Evolutionary conservation across 2,113 vertebrate genomes (phyloP), one percentile per base, ranked within the genome.

Genomic region (Dermatemys mawii): DNA sequence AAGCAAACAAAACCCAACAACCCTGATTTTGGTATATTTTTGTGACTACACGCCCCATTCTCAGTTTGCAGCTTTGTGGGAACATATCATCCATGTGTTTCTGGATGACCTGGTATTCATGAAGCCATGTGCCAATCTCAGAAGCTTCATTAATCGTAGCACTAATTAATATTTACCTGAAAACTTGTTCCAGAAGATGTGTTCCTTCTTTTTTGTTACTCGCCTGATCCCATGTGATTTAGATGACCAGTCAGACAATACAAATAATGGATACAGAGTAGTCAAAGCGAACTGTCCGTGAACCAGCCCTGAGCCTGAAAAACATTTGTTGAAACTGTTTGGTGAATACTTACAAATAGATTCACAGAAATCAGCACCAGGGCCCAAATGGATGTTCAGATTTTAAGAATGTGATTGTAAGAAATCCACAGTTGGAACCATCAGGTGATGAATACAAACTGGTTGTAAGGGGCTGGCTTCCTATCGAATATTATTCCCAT

Each of bases 361-460:
- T 38, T 70, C 67, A n/a, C n/a, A 38, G n/a, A 21, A 22, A n/a
- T 22, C n/a, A 10, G 67, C n/a, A 22, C 13, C 17, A 22, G 67
- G 38, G n/a, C 67, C 5, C 35, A 41, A 22, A 2, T 41, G 67
- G 21, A 70, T n/a, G n/a, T n/a, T n/a, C n/a, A n/a, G n/a, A 50
- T 90, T 93, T 79, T 82, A 97, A 95, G 49, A 84, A 48, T 91
- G 86, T 95, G 92, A 97, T 90, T 93, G 93, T 97, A 98, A 55
- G 84, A 97, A 97, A 94, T 5, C n/a, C 86, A 95, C 94, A 80
- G 16, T 5, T 51, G 1, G 38, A 96, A 96, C 95, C 84, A 96
- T 93, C 97, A 94, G 96, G 90, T 96, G 90, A 94, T 35, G n/a
- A 91, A 93, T 81, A 97, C 35, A 95, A 95, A 97, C 54, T 90